phyloP scores from a whole-genome alignment of 2,888 invertebrate genomes.

The Drosophila kokeensis region DNA sequence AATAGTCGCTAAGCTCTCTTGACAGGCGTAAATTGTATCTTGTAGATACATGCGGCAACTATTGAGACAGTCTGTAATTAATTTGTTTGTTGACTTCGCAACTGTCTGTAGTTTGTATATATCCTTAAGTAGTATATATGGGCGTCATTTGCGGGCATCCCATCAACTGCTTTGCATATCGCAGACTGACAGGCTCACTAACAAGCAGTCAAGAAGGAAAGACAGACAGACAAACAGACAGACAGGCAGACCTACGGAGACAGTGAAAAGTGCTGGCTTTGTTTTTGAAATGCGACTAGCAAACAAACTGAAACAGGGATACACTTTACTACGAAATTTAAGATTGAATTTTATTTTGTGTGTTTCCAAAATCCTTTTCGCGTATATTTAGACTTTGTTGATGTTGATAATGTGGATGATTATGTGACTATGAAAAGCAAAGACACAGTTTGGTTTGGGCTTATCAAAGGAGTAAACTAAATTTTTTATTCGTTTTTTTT shows the following conservation, averaged over 20 bases:
- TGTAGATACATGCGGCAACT: slow-evolving; percentile 65
- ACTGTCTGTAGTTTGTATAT: slow-evolving; percentile 46
- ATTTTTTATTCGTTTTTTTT: background rate
- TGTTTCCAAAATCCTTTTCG: slow-evolving; percentile 26
- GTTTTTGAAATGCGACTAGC: slow-evolving; percentile 50
- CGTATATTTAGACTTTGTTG: background rate
- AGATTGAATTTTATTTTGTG: slow-evolving; percentile 11
- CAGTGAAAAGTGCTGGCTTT: slow-evolving; percentile 46
- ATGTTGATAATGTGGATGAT: background rate
- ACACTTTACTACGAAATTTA: slow-evolving; percentile 35
- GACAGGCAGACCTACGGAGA: background rate
- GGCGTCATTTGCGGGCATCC: slow-evolving; percentile 65
- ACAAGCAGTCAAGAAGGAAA: slow-evolving; percentile 2
- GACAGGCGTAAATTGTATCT: slow-evolving; percentile 68
- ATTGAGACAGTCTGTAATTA: slow-evolving; percentile 78
- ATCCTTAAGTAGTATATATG: slow-evolving; percentile 58
- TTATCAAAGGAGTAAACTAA: too few relatives aligned
- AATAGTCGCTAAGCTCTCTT: slow-evolving; percentile 69
- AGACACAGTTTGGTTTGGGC: background rate
- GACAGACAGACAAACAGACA: slow-evolving; percentile 15
- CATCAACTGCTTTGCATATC: slow-evolving; percentile 75
- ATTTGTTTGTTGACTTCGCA: slow-evolving; percentile 80
- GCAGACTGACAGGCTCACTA: slow-evolving; percentile 21
- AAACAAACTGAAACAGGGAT: slow-evolving; percentile 28
- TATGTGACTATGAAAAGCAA: background rate